phyloP scores from a whole-genome alignment of 1,140 invertebrate species.

The Macrosteles quadrilineatus region DNA sequence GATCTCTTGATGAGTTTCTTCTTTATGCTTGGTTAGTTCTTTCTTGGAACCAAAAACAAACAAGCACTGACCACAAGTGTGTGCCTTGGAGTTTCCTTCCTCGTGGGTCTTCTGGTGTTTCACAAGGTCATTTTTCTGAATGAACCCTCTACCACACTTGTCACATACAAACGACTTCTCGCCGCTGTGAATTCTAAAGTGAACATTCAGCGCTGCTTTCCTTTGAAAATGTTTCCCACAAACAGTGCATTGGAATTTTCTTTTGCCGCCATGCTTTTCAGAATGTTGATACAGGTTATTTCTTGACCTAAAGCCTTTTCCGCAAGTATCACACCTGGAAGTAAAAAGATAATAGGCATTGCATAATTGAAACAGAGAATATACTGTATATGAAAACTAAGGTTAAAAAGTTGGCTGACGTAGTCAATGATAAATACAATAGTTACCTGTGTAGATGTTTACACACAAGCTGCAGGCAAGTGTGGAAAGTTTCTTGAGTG shows the following conservation, averaged over 20 bases:
- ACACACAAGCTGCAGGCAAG: too few relatives aligned
- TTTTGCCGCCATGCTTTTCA: slow-evolving; percentile 52
- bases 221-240: slow-evolving; percentile 55
- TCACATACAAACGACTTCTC: slow-evolving; percentile 56
- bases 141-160: slow-evolving; percentile 50
- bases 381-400: too few relatives aligned
- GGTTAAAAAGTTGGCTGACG: too few relatives aligned
- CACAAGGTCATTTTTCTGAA: slow-evolving; percentile 50
- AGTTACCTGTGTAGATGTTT: too few relatives aligned
- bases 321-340: slow-evolving; percentile 51
- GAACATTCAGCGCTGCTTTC: slow-evolving; percentile 55
- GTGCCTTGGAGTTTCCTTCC: neutral
- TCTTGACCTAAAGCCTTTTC: slow-evolving; percentile 49
- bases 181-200: slow-evolving; percentile 69
- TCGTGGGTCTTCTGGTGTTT: slow-evolving; percentile 49
- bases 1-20: neutral
- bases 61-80: neutral
- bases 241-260: slow-evolving; percentile 55
- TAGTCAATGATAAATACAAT: too few relatives aligned
- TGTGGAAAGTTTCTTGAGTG: too few relatives aligned
- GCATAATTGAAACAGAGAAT: slow-evolving; percentile 25
- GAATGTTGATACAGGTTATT: slow-evolving; percentile 50
- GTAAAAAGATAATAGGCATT: neutral
- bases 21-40: slow-evolving; percentile 14
- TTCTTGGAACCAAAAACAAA: neutral